A percentile compares a stretch with the other conserved stretches of the same genome.
These are phyloP conservation scores for Andricus grossulariae DNA, from an alignment of 1,140 invertebrate species.

Conservation along the genomic window DNA sequence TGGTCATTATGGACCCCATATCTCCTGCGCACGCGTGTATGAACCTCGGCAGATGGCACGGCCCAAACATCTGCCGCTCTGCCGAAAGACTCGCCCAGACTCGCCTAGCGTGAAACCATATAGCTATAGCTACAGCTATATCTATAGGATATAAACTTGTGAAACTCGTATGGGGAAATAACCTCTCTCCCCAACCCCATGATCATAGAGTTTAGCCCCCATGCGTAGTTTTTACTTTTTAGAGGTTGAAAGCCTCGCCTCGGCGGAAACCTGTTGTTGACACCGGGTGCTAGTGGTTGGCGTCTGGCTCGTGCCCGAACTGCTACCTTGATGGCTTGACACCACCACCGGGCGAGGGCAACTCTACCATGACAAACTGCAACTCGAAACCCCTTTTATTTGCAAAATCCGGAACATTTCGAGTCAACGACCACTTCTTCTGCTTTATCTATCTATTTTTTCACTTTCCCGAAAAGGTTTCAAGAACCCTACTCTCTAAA, in stretches of 20 bases:
- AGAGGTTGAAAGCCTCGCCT: conserved; percentile 9
- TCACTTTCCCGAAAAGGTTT: too few species aligned
- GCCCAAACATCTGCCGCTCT: not conserved
- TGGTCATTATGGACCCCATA: conserved; percentile 23
- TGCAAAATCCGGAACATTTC: too few species aligned
- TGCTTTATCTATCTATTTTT: too few species aligned
- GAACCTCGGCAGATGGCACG: conserved; percentile 12
- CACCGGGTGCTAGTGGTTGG: not conserved
- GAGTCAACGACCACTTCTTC: too few species aligned
- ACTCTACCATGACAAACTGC: not conserved
- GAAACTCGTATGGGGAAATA: conserved; percentile 14
- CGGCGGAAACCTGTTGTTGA: conserved; percentile 11
- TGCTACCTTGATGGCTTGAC: not conserved
- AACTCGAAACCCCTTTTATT: not conserved
- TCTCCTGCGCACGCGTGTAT: not conserved
- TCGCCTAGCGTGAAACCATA: conserved; percentile 21
- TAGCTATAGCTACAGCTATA: not conserved
- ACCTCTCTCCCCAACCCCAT: not conserved
- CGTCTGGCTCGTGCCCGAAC: conserved; percentile 18
- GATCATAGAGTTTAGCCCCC: conserved; percentile 23
- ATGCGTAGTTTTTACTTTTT: conserved; percentile 1
- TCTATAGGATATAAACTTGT: not conserved
- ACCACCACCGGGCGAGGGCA: not conserved
- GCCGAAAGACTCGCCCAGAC: conserved; percentile 14
- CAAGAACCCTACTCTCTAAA: too few species aligned